A percentile compares a stretch with the other conserved stretches of the same genome.
These are phyloP conservation scores for Cavia aperea DNA, from an alignment of 2,113 vertebrate species.

Conservation along the genomic window DNA sequence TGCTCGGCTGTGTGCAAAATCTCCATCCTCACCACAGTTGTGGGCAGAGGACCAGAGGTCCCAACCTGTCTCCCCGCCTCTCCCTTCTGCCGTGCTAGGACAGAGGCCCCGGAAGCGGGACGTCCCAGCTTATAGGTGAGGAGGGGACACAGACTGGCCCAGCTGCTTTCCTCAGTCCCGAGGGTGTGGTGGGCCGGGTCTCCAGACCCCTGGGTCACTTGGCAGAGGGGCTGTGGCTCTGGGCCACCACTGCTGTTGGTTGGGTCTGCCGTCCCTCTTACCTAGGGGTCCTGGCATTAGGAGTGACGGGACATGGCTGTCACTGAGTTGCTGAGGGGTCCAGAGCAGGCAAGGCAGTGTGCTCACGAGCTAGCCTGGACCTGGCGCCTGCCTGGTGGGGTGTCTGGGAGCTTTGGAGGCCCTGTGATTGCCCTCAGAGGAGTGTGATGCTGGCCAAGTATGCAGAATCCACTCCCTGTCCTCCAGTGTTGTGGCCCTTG, in stretches of 20 bases:
- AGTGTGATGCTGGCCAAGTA: no score
- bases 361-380: no score
- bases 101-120: not conserved
- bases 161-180: not conserved
- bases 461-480: no score
- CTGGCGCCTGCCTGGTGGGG: no score
- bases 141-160: not conserved
- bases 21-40: not conserved
- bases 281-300: not conserved
- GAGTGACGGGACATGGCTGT: not conserved
- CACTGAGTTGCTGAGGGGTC: not conserved
- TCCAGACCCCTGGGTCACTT: not conserved
- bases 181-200: accelerated
- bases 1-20: accelerated
- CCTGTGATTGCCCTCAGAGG: no score
- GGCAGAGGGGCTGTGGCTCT: not conserved
- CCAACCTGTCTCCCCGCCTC: not conserved
- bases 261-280: not conserved
- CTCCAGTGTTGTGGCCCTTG: no score
- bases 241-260: not conserved
- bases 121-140: not conserved
- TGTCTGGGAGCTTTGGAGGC: no score
- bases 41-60: not conserved
- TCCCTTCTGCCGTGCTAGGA: not conserved
- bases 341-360: no score